These are phyloP conservation scores for Drosophila pectinifera DNA, from an alignment of 1,140 invertebrate genomes.

Conservation along the genomic window DNA sequence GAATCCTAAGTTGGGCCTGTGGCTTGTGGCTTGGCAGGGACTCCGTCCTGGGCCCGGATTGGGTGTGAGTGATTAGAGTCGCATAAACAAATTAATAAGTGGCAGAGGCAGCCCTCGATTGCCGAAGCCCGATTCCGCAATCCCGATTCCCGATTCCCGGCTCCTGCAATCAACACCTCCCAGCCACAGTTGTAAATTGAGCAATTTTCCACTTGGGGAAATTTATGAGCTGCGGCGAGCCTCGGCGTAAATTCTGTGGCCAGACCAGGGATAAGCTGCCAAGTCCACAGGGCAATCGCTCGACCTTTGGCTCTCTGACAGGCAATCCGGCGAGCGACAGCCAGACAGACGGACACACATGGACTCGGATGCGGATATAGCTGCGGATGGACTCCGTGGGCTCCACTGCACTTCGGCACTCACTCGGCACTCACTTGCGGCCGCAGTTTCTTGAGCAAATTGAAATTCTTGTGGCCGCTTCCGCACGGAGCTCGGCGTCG, in stretches of 20 bases:
- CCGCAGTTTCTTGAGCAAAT: conserved; percentile 62
- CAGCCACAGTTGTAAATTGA: conserved; percentile 56
- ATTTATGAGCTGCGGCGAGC: conserved; percentile 62
- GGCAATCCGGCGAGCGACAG: conserved; percentile 23
- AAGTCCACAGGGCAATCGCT: conserved; percentile 44
- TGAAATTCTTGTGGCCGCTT: conserved; percentile 55
- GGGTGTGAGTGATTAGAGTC: conserved; percentile 71
- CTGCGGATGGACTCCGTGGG: conserved; percentile 14
- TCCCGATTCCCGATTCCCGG: background rate
- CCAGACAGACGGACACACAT: conserved; percentile 11
- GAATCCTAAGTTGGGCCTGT: conserved; percentile 61
- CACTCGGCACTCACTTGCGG: conserved; percentile 22
- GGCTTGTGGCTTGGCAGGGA: conserved; percentile 43
- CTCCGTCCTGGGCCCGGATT: conserved; percentile 15
- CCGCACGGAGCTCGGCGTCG: background rate
- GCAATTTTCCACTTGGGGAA: conserved; percentile 61
- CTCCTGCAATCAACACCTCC: conserved; percentile 59
- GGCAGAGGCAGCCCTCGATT: background rate
- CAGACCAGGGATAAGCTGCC: conserved; percentile 25
- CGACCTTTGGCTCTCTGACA: conserved; percentile 37
- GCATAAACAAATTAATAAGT: conserved; percentile 75
- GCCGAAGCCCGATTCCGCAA: background rate
- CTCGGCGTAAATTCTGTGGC: conserved; percentile 49
- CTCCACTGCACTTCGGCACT: conserved; percentile 4
- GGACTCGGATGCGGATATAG: conserved; percentile 4